Evolutionary conservation across 2,888 invertebrate species (phyloP), one percentile per base, ranked within the genome.

Genomic region (Acleris literana): DNA sequence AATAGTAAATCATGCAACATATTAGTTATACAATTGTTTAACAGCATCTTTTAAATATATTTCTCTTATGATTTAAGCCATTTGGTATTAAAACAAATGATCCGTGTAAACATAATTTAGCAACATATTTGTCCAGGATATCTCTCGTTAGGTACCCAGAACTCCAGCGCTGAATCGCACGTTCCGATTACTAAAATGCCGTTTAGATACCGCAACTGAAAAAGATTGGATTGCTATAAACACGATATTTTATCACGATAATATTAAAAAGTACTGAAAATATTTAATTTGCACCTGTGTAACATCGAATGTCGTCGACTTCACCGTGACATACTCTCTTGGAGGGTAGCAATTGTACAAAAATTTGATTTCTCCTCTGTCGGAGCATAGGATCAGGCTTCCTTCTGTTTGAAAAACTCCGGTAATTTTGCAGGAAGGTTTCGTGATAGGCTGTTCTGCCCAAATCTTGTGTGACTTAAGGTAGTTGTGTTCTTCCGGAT

Each of bases 91-190:
- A 5, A 48, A 16, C 33, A 18, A 48, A 56, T 29, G n/a, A 16
- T 13, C 33, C 51, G 53, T 18, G n/a, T 5, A 16, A 39, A 57
- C 4, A 33, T 49, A 70, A 69, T 69, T 72, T 64, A 67, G 64
- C 68, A 64, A 64, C 29, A 70, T 81, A 83, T 70, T 71, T 79
- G 18, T 7, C 44, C 54, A 18, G 61, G 17, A 17, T 46, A 53
- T 29, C n/a, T 29, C 16, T 62, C 53, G 33, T 29, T 53, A 9
- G 92, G 92, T 55, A 92, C 82, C 93, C 93, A 93, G 71, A 93
- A 89, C 73, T 93, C 93, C 43, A 93, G 73, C 6, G 93, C 87
- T 5, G 90, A 88, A 69, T 93, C 92, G 75, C 92, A 92, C n/a
- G 92, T 92, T 17, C 93, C 92, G 49, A 91, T 81, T 44, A 87